Percentiles rank a stretch among this genome's conserved stretches.
Conservation (phyloP, 2,888 invertebrate species). For the Mayetiola destructor region DNA sequence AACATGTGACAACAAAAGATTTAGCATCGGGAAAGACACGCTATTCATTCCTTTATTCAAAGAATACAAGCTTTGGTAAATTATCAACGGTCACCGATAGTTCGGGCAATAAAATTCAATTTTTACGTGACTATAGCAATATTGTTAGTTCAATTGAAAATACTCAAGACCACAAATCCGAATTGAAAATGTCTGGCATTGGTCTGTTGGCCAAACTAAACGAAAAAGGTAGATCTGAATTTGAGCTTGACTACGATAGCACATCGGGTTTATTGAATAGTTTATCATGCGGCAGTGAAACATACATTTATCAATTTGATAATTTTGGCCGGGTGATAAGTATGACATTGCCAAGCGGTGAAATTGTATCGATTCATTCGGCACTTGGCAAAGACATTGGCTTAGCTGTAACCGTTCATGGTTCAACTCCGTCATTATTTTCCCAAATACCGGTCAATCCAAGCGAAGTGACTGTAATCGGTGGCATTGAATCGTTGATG, state of each 20-base stretch:
- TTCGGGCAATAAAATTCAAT: slow-evolving; percentile 82
- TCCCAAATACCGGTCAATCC: slow-evolving; percentile 40
- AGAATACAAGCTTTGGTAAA: slow-evolving; percentile 90
- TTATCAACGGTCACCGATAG: slow-evolving; percentile 87
- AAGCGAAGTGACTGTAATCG: slow-evolving; percentile 47
- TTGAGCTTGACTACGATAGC: slow-evolving; percentile 81
- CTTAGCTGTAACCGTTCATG: slow-evolving; percentile 55
- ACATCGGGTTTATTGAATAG: slow-evolving; percentile 76
- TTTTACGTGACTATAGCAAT: slow-evolving; percentile 81
- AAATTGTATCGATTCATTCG: slow-evolving; percentile 65
- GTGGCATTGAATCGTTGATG: slow-evolving; percentile 50
- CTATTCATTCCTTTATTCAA: slow-evolving; percentile 92
- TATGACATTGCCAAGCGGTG: slow-evolving; percentile 82
- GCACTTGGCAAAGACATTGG: slow-evolving; percentile 64
- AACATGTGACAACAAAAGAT: slow-evolving; percentile 89
- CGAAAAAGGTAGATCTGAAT: slow-evolving; percentile 77
- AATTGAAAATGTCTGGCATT: slow-evolving; percentile 82
- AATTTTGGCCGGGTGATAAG: slow-evolving; percentile 73
- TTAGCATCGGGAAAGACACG: slow-evolving; percentile 86
- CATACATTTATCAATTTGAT: slow-evolving; percentile 84
- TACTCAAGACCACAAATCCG: slow-evolving; percentile 84
- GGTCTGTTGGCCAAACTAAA: slow-evolving; percentile 78
- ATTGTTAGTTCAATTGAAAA: slow-evolving; percentile 89
- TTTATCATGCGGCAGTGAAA: slow-evolving; percentile 69
- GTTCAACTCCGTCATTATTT: slow-evolving; percentile 40